Evolutionary conservation across 2,113 vertebrate genomes (phyloP), one percentile per base, ranked within the genome.

Genomic region (Tachuris rubrigastra): DNA sequence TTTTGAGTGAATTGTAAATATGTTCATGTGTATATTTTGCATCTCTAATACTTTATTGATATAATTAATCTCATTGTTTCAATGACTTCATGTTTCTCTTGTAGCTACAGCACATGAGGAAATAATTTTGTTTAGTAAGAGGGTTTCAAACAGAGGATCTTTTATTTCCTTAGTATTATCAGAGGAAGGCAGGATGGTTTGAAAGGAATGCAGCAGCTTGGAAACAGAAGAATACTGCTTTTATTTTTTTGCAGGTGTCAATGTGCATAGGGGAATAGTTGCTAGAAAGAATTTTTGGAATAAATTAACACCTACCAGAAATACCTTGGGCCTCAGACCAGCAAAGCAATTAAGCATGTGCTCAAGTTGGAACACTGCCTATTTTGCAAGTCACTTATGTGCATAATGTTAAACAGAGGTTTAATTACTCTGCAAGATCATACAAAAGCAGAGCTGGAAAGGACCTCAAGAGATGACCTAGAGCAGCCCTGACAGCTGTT

Each of bases 281-380:
- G 53, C 78, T 91, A 95, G 85, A 74, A 91, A 87, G 87, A 91
- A 46, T 89, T 89, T 93, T 96, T 75, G 58, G 93, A 95, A 91
- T 89, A 94, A 96, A 95, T 95, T 96, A 95, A 62, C 93, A 96
- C 84, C 89, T 96, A 79, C 81, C 71, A 95, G 81, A 95, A 95
- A 96, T 89, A 91, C 62, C 16, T 91, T 52, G 66, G 80, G 89
- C 80, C 87, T 95, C 84, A 89, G 80, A 95, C 89, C 86, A 89
- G 80, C 77, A 93, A 87, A 93, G 87, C 69, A 91, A 95, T 96
- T 96, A 94, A 94, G 77, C 53, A 79, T 69, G 85, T 89, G 84
- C 62, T 94, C 81, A 69, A 12, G 37, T 91, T 39, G 4, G 81
- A 97, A 56, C 37, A 19, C 49, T 82, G 87, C 84, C 66, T 82